Evolutionary conservation across 1,140 invertebrate genomes (phyloP).

Genomic region (Myzus persicae): DNA sequence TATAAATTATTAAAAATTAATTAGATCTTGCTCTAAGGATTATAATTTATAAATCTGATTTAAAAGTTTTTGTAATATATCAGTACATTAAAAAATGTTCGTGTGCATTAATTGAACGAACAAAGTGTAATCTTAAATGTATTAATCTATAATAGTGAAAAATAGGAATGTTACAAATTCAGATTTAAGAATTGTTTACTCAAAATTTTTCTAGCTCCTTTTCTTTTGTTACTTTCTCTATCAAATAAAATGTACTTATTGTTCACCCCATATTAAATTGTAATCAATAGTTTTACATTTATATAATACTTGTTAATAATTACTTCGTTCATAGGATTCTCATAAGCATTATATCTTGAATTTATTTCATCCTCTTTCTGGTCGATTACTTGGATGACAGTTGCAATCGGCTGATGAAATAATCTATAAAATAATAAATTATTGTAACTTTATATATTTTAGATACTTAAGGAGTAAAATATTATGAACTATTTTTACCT

Average conservation of each 20-base stretch:
- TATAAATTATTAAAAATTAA: background rate
- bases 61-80: background rate
- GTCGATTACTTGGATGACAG: background rate
- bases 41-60: background rate
- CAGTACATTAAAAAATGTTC: background rate
- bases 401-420: constrained; percentile 29
- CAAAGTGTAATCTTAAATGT: background rate
- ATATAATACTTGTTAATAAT: background rate
- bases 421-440: constrained; percentile 16
- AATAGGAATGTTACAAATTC: background rate
- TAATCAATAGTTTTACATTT: background rate
- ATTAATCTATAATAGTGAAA: background rate
- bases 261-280: background rate
- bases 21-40: background rate
- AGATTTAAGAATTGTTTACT: background rate
- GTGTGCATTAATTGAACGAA: background rate
- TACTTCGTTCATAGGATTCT: constrained; percentile 46
- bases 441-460: background rate
- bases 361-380: constrained; percentile 15
- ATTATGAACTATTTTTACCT: background rate
- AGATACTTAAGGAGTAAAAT: background rate
- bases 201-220: background rate
- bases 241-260: background rate
- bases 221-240: background rate
- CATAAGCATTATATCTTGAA: constrained; percentile 34